Evolutionary conservation across 35 echinoderm and acorn worm species (phyloP).

Genomic region (Ophiothrix spiculata): DNA sequence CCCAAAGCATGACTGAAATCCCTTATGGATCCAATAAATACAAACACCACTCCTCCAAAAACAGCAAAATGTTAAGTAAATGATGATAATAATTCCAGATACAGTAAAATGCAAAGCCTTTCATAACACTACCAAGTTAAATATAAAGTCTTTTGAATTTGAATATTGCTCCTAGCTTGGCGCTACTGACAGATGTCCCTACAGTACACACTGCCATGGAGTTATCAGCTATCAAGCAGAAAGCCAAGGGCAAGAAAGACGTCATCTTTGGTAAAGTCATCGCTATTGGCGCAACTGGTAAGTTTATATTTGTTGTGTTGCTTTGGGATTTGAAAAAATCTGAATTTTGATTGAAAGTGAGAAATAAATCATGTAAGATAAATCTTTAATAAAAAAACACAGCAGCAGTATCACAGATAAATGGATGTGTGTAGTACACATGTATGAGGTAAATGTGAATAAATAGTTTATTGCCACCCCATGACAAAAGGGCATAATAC

Average conservation of each 20-base stretch:
- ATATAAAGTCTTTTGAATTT: too few relatives aligned
- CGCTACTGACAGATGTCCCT: slow-evolving; percentile 40
- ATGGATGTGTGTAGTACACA: neutral
- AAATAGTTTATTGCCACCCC: neutral
- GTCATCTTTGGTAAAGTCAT: slow-evolving; percentile 40
- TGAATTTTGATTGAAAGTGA: neutral
- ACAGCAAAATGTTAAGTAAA: too few relatives aligned
- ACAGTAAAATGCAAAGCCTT: too few relatives aligned
- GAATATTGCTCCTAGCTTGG: slow-evolving; percentile 26
- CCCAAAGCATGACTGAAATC: too few relatives aligned
- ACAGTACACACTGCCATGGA: slow-evolving; percentile 6
- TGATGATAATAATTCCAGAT: too few relatives aligned
- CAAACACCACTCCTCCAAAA: too few relatives aligned
- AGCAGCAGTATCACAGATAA: neutral
- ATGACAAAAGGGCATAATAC: too few relatives aligned
- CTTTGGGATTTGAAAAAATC: too few relatives aligned
- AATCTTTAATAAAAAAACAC: neutral
- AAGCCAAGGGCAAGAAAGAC: slow-evolving; percentile 16
- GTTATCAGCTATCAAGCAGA: slow-evolving; percentile 13
- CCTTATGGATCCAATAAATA: too few relatives aligned
- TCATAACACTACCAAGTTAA: too few relatives aligned
- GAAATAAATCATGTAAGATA: neutral
- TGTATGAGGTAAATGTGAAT: neutral
- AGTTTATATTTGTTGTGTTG: neutral
- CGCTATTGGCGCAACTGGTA: slow-evolving; percentile 48